Conservation (phyloP, 2,113 vertebrate genomes). For the Brachypodius melanocephalos region DNA sequence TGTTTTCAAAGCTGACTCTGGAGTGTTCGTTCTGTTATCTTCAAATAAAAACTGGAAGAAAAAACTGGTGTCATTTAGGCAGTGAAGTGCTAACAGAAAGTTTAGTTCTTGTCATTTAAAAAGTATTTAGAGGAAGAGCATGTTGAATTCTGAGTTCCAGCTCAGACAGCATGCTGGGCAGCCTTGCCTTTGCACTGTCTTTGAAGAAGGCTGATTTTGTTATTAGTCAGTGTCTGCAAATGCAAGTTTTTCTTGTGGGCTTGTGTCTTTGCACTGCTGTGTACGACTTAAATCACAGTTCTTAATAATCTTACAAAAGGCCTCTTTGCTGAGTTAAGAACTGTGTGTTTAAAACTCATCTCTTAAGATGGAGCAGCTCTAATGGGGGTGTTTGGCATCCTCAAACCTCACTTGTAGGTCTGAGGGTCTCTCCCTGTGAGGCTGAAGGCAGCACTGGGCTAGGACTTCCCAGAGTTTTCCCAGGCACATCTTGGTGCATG, state of each 20-base stretch:
- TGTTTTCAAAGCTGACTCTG: background rate
- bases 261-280: background rate
- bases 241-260: background rate
- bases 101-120: background rate
- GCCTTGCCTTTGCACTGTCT: background rate
- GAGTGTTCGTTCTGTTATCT: background rate
- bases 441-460: background rate
- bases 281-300: background rate
- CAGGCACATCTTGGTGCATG: background rate
- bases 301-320: background rate
- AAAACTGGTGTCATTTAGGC: background rate
- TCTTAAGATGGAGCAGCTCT: background rate
- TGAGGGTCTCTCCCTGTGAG: background rate
- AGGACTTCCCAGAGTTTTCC: background rate
- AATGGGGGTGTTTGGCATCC: accelerated
- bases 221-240: background rate
- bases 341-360: background rate
- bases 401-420: background rate
- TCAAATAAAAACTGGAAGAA: background rate
- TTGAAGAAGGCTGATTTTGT: background rate
- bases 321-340: background rate
- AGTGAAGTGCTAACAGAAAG: background rate
- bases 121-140: background rate
- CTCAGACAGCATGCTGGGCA: background rate
- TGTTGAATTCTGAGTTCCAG: background rate